These are phyloP conservation scores for Lasioglossum malachurum DNA, from an alignment of 2,888 invertebrate species.

Conservation along the genomic window DNA sequence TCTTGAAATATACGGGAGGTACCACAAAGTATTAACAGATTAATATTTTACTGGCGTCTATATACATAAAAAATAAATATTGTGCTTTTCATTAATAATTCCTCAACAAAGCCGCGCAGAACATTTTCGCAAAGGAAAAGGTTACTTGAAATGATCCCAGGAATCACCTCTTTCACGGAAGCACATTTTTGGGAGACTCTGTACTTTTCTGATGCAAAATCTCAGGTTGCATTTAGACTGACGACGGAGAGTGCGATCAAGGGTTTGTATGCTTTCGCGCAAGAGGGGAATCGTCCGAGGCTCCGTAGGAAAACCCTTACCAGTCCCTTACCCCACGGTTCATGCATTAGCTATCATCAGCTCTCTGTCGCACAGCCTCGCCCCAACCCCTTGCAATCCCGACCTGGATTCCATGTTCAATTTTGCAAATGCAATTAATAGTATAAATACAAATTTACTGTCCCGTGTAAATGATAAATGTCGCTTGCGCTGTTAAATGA, in stretches of 20 bases:
- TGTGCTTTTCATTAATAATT: too few relatives aligned
- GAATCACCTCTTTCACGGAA: too few relatives aligned
- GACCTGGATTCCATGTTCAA: background rate
- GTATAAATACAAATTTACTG: background rate
- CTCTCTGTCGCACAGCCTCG: background rate
- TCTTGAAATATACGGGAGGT: background rate
- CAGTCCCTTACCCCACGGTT: background rate
- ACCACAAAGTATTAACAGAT: too few relatives aligned
- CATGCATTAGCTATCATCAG: slow-evolving; percentile 2
- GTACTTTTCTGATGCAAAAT: background rate
- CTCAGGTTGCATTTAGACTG: background rate
- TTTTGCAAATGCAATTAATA: background rate
- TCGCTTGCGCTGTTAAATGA: background rate
- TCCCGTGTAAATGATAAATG: background rate
- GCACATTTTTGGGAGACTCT: too few relatives aligned
- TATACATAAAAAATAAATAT: too few relatives aligned
- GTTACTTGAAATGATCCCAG: too few relatives aligned
- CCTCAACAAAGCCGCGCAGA: too few relatives aligned
- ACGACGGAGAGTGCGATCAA: background rate
- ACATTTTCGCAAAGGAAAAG: too few relatives aligned
- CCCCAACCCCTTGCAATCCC: background rate
- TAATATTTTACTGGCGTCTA: too few relatives aligned
- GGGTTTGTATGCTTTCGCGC: background rate
- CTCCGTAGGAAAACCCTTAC: background rate
- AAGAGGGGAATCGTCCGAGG: background rate